A percentile compares a stretch with the other conserved stretches of the same genome.
phyloP scores from a whole-genome alignment of 2,113 vertebrate species.

The Fulmarus glacialis region DNA sequence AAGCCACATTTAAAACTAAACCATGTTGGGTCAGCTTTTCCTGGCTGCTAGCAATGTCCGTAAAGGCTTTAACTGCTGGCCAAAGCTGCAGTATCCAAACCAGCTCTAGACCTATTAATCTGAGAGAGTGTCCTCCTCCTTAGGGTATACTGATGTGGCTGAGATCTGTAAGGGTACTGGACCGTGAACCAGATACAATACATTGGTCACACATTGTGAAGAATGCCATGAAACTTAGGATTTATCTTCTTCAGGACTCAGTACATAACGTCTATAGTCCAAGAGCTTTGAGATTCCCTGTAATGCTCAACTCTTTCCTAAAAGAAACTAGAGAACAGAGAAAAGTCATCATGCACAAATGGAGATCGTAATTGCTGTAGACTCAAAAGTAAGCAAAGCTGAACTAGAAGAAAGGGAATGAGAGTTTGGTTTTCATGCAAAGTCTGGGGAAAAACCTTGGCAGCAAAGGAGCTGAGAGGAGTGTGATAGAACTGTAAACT shows the following conservation, averaged over 20 bases:
- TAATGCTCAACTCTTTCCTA: neutral
- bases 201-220: neutral
- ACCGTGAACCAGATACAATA: neutral
- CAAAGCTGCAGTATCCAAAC: neutral
- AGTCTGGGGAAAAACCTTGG: neutral
- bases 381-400: neutral
- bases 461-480: neutral
- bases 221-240: neutral
- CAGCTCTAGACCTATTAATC: neutral
- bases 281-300: neutral
- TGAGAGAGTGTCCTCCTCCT: neutral
- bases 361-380: rapidly evolving
- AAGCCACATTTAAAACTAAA: rapidly evolving
- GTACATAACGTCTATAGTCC: neutral
- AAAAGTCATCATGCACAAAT: neutral
- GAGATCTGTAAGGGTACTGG: neutral
- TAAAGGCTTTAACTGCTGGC: neutral
- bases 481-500: neutral
- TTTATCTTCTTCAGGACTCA: neutral
- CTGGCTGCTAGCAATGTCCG: neutral
- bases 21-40: neutral
- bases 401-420: neutral
- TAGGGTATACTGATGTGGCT: no score
- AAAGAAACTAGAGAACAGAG: neutral
- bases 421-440: neutral